These are phyloP conservation scores for Salticus scenicus DNA, from an alignment of 2,888 invertebrate species.

Conservation along the genomic window DNA sequence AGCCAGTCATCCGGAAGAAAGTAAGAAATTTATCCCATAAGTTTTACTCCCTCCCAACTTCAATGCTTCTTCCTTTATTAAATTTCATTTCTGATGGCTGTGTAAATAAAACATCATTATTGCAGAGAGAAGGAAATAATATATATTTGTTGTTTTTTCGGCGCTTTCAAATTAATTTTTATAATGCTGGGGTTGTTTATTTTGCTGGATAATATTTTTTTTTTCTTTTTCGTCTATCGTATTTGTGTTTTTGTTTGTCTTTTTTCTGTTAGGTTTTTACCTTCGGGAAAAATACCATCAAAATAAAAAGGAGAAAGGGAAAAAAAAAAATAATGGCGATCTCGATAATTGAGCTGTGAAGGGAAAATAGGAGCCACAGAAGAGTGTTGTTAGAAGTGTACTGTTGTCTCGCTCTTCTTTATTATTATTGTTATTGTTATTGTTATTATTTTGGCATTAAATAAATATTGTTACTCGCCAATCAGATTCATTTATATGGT, in stretches of 20 bases:
- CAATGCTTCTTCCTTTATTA: conserved; percentile 51
- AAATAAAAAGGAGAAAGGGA: background rate
- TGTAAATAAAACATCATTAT: conserved; percentile 64
- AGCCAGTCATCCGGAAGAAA: conserved; percentile 59
- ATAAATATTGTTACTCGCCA: background rate
- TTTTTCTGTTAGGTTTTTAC: conserved; percentile 16
- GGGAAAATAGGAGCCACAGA: background rate
- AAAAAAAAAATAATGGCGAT: background rate
- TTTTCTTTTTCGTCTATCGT: conserved; percentile 24
- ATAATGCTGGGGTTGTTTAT: conserved; percentile 63
- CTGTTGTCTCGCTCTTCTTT: conserved; percentile 8
- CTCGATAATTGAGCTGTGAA: conserved; percentile 16
- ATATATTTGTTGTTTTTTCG: conserved; percentile 50
- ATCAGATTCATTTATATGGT: conserved; percentile 46
- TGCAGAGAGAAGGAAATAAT: conserved; percentile 27
- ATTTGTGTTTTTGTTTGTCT: conserved; percentile 6
- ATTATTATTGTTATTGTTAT: too few species aligned
- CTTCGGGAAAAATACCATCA: conserved; percentile 6
- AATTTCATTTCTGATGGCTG: conserved; percentile 66
- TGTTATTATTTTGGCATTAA: background rate
- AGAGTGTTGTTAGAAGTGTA: background rate
- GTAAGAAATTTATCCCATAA: conserved; percentile 66
- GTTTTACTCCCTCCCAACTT: conserved; percentile 37
- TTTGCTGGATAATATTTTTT: conserved; percentile 39
- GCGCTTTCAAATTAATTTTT: conserved; percentile 63